Conservation (phyloP, 2,113 vertebrate genomes). For the Cheirogaleus medius region DNA sequence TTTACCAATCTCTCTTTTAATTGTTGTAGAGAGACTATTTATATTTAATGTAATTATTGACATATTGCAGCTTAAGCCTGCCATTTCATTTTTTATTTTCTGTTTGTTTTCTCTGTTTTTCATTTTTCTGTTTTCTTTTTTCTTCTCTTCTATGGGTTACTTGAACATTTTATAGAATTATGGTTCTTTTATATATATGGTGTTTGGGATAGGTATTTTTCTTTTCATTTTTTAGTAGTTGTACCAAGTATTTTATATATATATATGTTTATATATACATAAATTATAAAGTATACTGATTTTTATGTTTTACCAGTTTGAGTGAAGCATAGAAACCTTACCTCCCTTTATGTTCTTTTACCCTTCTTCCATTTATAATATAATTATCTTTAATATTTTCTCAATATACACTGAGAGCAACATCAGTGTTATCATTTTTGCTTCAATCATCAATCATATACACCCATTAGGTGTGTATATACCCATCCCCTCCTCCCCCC, state of each 20-base stretch:
- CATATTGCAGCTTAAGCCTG: background rate
- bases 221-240: background rate
- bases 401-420: too few species aligned
- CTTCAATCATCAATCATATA: too few species aligned
- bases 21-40: background rate
- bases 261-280: background rate
- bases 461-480: too few species aligned
- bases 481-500: too few species aligned
- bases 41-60: background rate
- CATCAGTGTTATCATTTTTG: too few species aligned
- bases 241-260: background rate
- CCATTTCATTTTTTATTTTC: background rate
- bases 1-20: background rate
- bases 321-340: background rate
- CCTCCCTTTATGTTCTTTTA: background rate
- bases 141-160: background rate
- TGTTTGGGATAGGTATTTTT: background rate
- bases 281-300: background rate
- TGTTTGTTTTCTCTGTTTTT: background rate
- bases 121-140: background rate
- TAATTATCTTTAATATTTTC: too few species aligned
- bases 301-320: background rate
- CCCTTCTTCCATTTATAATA: background rate
- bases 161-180: background rate
- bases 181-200: too few species aligned